Evolutionary conservation across 2,888 invertebrate species (phyloP).

Genomic region (Saturnia japonica): DNA sequence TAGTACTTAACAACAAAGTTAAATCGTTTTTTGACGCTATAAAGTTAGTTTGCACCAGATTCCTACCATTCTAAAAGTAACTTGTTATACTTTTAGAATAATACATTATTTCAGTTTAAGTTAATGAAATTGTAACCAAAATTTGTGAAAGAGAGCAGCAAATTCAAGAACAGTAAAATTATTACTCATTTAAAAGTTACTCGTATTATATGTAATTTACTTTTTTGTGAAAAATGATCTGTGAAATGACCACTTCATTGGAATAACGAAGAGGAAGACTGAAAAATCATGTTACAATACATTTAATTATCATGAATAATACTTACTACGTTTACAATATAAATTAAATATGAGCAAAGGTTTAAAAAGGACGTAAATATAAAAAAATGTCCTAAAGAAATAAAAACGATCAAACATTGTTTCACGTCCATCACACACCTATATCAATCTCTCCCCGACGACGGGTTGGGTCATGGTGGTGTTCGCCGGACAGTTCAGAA

Average conservation of each 20-base stretch:
- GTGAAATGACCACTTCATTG: no score
- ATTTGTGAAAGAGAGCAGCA: background rate
- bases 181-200: background rate
- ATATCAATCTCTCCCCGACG: conserved; percentile 52
- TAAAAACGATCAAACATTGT: conserved; percentile 59
- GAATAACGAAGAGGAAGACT: no score
- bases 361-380: background rate
- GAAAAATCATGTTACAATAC: no score
- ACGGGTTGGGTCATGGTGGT: conserved; percentile 31
- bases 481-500: conserved; percentile 67
- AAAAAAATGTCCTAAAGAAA: conserved; percentile 43
- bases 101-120: background rate
- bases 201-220: no score
- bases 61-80: background rate
- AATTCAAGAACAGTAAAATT: background rate
- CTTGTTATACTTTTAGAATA: background rate
- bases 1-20: background rate
- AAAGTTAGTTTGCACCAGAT: background rate
- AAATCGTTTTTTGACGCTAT: background rate
- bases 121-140: background rate
- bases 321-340: no score
- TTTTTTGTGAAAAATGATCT: no score
- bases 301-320: no score
- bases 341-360: background rate
- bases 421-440: conserved; percentile 61